These are phyloP conservation scores for Microcebus tavaratra DNA, from an alignment of 2,113 vertebrate species.

Conservation along the genomic window DNA sequence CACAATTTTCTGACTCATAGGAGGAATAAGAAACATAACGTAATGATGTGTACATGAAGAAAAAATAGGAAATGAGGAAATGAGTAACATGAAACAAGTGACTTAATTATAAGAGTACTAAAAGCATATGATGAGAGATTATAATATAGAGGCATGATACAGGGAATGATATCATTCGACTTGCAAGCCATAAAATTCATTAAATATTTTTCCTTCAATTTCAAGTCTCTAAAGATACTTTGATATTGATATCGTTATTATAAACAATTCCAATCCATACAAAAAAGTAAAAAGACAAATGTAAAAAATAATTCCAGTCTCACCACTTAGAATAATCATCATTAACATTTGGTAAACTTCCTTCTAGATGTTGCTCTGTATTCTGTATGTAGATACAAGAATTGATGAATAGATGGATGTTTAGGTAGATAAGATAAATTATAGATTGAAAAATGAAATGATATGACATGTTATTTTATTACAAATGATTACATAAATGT, in stretches of 20 bases:
- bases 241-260: neutral
- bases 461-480: neutral
- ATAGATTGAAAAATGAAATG: neutral
- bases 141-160: neutral
- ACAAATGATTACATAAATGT: neutral
- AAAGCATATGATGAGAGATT: neutral
- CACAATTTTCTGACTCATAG: neutral
- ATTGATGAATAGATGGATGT: neutral
- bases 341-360: neutral
- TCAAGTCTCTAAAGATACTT: conserved; percentile 13
- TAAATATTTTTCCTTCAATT: neutral
- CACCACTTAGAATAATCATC: neutral
- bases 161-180: neutral
- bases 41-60: neutral
- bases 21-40: neutral
- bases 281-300: conserved; percentile 10
- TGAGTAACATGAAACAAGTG: neutral
- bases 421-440: neutral
- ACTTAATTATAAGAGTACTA: conserved; percentile 14
- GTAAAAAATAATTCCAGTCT: neutral
- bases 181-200: neutral
- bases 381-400: neutral
- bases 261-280: neutral
- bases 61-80: conserved; percentile 43
- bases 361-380: neutral